Percentiles rank a stretch among this genome's conserved stretches.
Conservation (phyloP, 2,113 vertebrate genomes). For the Periophthalmus modestus region DNA sequence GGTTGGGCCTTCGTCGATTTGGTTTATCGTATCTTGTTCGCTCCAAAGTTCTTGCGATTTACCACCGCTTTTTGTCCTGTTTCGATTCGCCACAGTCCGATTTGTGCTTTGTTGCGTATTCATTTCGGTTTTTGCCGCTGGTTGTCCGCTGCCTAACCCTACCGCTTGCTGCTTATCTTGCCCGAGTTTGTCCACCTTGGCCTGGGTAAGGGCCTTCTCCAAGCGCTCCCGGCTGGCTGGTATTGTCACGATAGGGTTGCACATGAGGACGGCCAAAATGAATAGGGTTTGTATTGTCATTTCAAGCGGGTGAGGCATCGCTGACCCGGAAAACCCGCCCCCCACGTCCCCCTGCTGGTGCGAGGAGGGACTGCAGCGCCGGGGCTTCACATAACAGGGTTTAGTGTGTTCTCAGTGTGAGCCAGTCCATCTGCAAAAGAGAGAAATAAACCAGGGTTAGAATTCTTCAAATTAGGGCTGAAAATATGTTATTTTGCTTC, state of each 20-base stretch:
- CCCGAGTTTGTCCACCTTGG: conserved; percentile 80
- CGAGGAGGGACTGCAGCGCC: conserved; percentile 79
- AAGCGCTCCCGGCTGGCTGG: conserved; percentile 76
- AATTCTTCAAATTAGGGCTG: neutral
- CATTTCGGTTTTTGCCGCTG: conserved; percentile 76
- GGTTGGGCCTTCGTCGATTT: conserved; percentile 79
- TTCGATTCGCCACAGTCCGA: neutral
- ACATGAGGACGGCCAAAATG: conserved; percentile 88
- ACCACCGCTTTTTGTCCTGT: conserved; percentile 37
- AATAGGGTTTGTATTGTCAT: conserved; percentile 92
- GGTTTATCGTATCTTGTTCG: conserved; percentile 71
- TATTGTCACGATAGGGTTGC: conserved; percentile 85
- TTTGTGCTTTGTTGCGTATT: conserved; percentile 68
- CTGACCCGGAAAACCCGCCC: conserved; percentile 45
- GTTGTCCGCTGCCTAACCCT: conserved; percentile 71
- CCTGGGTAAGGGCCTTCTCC: conserved; percentile 78
- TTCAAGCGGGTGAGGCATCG: conserved; percentile 86
- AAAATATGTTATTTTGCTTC: no score
- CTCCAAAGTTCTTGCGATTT: conserved; percentile 79
- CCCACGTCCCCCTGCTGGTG: conserved; percentile 80
- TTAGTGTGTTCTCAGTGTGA: conserved; percentile 68
- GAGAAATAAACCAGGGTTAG: conserved; percentile 68
- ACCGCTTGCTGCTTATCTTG: conserved; percentile 57
- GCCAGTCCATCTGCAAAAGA: conserved; percentile 75
- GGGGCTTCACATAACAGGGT: conserved; percentile 85